Conservation (phyloP, 2,113 vertebrate species). For the Barnardius zonarius region DNA sequence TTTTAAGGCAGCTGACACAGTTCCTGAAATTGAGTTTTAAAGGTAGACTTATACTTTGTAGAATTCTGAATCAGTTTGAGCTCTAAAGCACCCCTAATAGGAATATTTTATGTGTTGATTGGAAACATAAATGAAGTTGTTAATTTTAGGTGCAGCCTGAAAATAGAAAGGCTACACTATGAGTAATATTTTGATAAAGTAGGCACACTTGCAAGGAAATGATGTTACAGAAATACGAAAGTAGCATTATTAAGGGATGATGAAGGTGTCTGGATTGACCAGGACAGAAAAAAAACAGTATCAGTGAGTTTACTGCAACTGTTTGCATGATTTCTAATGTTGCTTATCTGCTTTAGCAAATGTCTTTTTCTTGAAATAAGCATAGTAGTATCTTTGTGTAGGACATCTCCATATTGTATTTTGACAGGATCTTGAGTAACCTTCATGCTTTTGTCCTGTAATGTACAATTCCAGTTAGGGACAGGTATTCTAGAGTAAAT, state of each 20-base stretch:
- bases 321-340: background rate
- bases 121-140: background rate
- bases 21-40: background rate
- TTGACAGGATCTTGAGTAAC: background rate
- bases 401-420: background rate
- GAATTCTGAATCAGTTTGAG: background rate
- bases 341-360: background rate
- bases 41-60: background rate
- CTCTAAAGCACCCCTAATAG: background rate
- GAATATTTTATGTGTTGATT: background rate
- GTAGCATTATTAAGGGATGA: background rate
- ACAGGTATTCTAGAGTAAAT: background rate
- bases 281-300: background rate
- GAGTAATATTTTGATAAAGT: background rate
- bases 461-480: background rate
- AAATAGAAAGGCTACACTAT: background rate
- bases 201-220: background rate
- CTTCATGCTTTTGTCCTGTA: background rate
- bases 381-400: background rate
- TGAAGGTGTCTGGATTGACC: background rate
- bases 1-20: background rate
- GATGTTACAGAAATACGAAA: background rate
- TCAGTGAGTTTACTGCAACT: background rate
- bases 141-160: background rate
- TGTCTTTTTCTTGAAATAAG: background rate